Evolutionary conservation across 2,888 invertebrate species (phyloP), one percentile per base, ranked within the genome.

Genomic region (Terebella lapidaria): DNA sequence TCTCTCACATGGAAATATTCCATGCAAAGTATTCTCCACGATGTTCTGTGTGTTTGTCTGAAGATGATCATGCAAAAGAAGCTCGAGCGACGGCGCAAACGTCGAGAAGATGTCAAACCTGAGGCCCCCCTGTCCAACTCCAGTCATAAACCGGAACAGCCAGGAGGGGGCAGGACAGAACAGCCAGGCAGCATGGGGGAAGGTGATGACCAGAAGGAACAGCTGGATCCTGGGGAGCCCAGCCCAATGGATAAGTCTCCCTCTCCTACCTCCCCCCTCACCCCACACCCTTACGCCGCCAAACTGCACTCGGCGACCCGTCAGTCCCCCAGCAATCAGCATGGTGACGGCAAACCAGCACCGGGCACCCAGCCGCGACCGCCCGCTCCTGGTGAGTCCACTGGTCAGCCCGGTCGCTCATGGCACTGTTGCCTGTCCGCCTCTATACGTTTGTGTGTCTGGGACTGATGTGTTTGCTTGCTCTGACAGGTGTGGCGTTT

Each of bases 51-150:
- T 35, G 42, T 35, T 10, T 35, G 42, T 49, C 15, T 49, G 42
- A 55, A 78, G 77, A 78, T 78, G 78, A 78, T 79, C 24, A 72
- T 75, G 67, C 74, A 75, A 57, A 77, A 77, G 71, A 79, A 78
- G 62, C 70, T 76, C 22, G 78, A 78, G 28, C 61, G 79, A 30
- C 61, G 74, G 35, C 69, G 73, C 42, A 62, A 75, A 54, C 71
- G 74, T 57, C 74, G 51, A 29, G 57, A 49, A 3, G 57, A 57
- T 20, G 18, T 15, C 24, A 30, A 55, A 22, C 55, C 29, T 3
- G 35, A 42, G 24, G n/a, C n/a, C n/a, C n/a, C n/a, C n/a, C n/a
- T n/a, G n/a, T 35, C 42, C 10, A 29, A 55, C 22, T 25, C 10
- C 20, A 29, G n/a, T 22, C 22, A 55, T 30, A 42, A 15, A 10